A percentile compares a stretch with the other conserved stretches of the same genome.
phyloP scores from a whole-genome alignment of 2,888 invertebrate genomes.

The Urechis unicinctus region DNA sequence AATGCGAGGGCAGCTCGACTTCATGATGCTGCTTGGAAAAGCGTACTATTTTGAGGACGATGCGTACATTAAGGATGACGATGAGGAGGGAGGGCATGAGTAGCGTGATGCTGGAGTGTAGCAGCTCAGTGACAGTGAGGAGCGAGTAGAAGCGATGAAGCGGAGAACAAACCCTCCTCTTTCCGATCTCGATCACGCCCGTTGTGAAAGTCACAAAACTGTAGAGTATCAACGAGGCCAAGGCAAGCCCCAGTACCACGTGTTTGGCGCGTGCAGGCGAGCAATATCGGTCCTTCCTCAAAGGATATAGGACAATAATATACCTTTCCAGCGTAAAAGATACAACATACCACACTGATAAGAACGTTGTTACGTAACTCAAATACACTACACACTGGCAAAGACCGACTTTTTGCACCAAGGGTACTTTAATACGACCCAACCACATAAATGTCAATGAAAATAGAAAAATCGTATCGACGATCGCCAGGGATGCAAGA shows the following conservation, averaged over 20 bases:
- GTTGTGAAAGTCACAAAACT: constrained; percentile 2
- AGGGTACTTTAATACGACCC: constrained; percentile 13
- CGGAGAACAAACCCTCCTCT: constrained; percentile 6
- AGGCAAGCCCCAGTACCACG: constrained; percentile 4
- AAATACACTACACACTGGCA: constrained; percentile 70
- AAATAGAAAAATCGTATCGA: constrained; percentile 14
- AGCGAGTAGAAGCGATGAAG: constrained; percentile 5
- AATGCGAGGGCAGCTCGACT: background rate
- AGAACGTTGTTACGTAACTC: constrained; percentile 46
- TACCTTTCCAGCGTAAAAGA: constrained; percentile 16
- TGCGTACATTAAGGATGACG: constrained; percentile 11
- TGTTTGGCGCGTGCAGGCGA: background rate
- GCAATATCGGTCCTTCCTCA: constrained; percentile 12
- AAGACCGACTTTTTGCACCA: constrained; percentile 53
- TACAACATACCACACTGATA: constrained; percentile 11
- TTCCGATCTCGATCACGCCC: background rate
- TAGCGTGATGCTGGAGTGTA: constrained; percentile 8
- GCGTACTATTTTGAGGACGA: constrained; percentile 4
- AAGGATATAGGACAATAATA: constrained; percentile 13
- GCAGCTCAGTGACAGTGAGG: constrained; percentile 3
- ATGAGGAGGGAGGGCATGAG: constrained; percentile 12
- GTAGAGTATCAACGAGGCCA: constrained; percentile 2
- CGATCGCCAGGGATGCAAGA: constrained; percentile 14
- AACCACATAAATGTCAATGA: constrained; percentile 17
- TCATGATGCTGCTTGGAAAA: background rate